Evolutionary conservation across 2,888 invertebrate genomes (phyloP).

Genomic region (Melanchra persicariae): DNA sequence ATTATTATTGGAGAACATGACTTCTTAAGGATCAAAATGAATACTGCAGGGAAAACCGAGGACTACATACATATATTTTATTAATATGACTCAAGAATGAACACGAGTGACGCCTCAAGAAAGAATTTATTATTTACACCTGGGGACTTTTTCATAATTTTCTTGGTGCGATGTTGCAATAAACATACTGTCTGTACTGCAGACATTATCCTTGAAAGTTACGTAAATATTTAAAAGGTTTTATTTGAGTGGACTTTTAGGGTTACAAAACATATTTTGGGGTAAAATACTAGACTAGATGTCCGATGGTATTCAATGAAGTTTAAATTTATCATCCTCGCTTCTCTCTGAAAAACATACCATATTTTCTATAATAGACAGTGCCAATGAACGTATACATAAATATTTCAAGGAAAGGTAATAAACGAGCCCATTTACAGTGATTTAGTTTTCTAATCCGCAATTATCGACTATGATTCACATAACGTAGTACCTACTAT

Average conservation of each 20-base stretch:
- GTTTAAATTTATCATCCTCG: not conserved
- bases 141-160: conserved; percentile 23
- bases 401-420: not conserved
- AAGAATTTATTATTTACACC: conserved; percentile 40
- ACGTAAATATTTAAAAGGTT: conserved; percentile 18
- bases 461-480: conserved; percentile 46
- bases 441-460: conserved; percentile 20
- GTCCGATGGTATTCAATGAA: not conserved
- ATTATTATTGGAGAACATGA: conserved; percentile 29
- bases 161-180: conserved; percentile 5
- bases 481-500: conserved; percentile 3
- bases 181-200: not conserved
- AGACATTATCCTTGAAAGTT: conserved; percentile 1
- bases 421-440: conserved; percentile 29
- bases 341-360: not conserved
- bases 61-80: conserved; percentile 6
- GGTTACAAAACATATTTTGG: not conserved
- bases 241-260: not conserved
- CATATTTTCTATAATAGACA: not conserved
- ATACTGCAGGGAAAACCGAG: conserved; percentile 11
- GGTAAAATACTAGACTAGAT: not conserved
- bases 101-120: conserved; percentile 14
- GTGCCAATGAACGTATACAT: not conserved
- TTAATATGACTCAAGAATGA: conserved; percentile 6
- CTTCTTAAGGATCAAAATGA: not conserved